Base-by-base conservation (phyloP, 2,888 invertebrate genomes). In the Rhodophaea formosa region DNA sequence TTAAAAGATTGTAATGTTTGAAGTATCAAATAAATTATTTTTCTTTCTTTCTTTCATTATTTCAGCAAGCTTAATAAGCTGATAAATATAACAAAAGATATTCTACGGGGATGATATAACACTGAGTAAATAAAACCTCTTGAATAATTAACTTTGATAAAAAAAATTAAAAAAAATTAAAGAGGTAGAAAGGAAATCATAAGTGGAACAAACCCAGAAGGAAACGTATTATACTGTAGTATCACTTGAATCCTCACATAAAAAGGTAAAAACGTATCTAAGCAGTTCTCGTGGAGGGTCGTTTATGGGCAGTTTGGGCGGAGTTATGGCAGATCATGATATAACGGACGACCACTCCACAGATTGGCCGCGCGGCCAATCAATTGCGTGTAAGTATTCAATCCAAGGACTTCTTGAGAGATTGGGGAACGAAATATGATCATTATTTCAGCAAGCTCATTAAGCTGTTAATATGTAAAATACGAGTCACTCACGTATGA, bases 331-430 rank as follows among this genome's bases (percentile, higher is more conserved):
- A 60, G 62, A 56, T 59, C 60, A 51, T 47, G 56, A 45, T 63
- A 61, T 65, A 61, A 67, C 58, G 52, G 58, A 64, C 59, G 65
- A 57, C 59, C 59, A 64, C 67, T 67, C 58, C 58, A 63, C 58
- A 67, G 65, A 67, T 67, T 67, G 67, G 62, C 59, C 55, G 39
- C 47, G 54, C 17, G 52, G 60, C 59, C 61, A 67, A 62, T 66
- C 58, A 59, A 59, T 60, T 58, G 59, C 53, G 58, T 61, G 59
- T 62, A 64, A 66, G 62, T 66, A 61, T 64, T 62, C 62, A 63
- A 63, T 59, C 55, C 52, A 62, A 62, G 58, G 53, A 47, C 46
- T 12, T 46, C 32, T 39, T 12, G 35, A 51, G 35, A 35, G 51
- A 51, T 51, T 51, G 35, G 35, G 35, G 3, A 8, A 12, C 16